Conservation (phyloP, 2,888 invertebrate genomes). For the Drosophila peninsularis region DNA sequence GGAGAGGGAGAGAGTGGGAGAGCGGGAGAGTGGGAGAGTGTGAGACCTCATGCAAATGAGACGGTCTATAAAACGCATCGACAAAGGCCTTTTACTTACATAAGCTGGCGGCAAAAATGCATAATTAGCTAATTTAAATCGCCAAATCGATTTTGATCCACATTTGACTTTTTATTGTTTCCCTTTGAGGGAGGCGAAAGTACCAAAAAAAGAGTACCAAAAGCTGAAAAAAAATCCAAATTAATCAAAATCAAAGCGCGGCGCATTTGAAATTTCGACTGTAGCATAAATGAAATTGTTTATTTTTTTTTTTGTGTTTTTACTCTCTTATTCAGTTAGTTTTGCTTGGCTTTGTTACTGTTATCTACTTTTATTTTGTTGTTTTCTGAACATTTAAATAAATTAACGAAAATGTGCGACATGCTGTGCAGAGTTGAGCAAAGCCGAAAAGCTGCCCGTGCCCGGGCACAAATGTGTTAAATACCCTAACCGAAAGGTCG, state of each 20-base stretch:
- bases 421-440: slow-evolving; percentile 54
- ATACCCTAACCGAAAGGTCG: slow-evolving; percentile 20
- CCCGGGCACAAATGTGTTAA: slow-evolving; percentile 38
- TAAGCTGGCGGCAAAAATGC: slow-evolving; percentile 32
- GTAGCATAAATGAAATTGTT: slow-evolving; percentile 35
- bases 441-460: slow-evolving; percentile 15
- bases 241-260: slow-evolving; percentile 69
- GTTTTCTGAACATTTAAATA: slow-evolving; percentile 35
- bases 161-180: slow-evolving; percentile 24
- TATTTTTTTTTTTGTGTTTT: not conserved
- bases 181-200: slow-evolving; percentile 46
- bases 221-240: slow-evolving; percentile 47
- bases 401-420: slow-evolving; percentile 62
- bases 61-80: slow-evolving; percentile 39
- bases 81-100: slow-evolving; percentile 31
- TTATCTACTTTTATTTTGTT: not conserved
- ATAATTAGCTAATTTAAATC: slow-evolving; percentile 57
- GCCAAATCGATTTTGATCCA: slow-evolving; percentile 42
- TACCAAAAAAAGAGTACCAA: slow-evolving; percentile 44
- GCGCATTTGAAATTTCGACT: slow-evolving; percentile 57
- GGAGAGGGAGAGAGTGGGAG: not conserved
- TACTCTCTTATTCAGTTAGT: not conserved
- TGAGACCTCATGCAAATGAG: slow-evolving; percentile 33
- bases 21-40: not conserved
- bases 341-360: slow-evolving; percentile 6